Percentiles rank a stretch among this genome's conserved stretches.
phyloP scores from a whole-genome alignment of 2,888 invertebrate species.

The Agrotis ipsilon region DNA sequence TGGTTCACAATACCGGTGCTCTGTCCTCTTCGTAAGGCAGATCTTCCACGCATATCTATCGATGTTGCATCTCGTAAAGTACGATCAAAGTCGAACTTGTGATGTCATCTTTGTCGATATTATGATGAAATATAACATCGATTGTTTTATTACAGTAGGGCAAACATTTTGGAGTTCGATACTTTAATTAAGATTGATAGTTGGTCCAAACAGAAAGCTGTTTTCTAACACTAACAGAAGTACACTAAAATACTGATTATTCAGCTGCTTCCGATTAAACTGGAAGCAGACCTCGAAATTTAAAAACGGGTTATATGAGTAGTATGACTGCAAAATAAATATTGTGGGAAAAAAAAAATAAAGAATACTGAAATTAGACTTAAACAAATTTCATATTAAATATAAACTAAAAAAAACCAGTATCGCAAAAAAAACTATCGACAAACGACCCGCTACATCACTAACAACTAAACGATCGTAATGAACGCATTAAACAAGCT shows the following conservation, averaged over 20 bases:
- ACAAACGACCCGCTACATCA: slow-evolving; percentile 62
- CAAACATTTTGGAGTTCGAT: neutral
- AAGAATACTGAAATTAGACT: neutral
- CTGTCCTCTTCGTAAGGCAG: slow-evolving; percentile 84
- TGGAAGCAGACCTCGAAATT: too few relatives aligned
- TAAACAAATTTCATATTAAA: too few relatives aligned
- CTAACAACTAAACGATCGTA: slow-evolving; percentile 82
- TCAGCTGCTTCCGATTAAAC: too few relatives aligned
- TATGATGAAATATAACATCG: slow-evolving; percentile 51
- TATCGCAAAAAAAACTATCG: slow-evolving; percentile 32
- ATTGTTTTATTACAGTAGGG: slow-evolving; percentile 18
- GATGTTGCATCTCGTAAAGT: slow-evolving; percentile 84
- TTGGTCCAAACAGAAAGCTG: neutral
- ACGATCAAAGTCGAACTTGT: slow-evolving; percentile 76
- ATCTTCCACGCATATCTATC: slow-evolving; percentile 87
- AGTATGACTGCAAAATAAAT: too few relatives aligned
- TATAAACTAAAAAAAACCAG: neutral
- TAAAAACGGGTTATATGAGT: too few relatives aligned
- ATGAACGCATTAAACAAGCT: slow-evolving; percentile 88
- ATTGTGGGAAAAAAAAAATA: too few relatives aligned
- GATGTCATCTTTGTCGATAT: slow-evolving; percentile 73
- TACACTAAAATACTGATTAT: too few relatives aligned
- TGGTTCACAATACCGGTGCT: slow-evolving; percentile 88
- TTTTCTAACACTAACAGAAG: neutral
- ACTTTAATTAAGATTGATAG: neutral